Evolutionary conservation across 2,113 vertebrate genomes (phyloP).

Genomic region (Stictonetta naevosa): DNA sequence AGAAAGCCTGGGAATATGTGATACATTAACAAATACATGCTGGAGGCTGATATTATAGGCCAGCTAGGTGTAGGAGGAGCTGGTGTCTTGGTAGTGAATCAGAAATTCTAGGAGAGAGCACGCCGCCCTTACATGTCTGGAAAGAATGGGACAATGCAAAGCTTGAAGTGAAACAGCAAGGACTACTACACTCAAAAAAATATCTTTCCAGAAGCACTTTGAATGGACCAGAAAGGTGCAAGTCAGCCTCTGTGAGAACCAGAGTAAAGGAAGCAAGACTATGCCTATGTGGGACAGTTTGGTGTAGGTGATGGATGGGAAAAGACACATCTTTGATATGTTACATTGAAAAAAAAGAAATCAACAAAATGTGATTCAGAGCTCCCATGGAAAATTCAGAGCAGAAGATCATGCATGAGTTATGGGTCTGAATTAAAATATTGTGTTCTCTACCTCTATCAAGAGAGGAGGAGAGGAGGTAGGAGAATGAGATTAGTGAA

Average conservation of each 20-base stretch:
- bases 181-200: neutral
- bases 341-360: neutral
- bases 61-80: constrained; percentile 4
- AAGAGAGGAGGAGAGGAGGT: neutral
- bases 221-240: neutral
- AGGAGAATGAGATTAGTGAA: neutral
- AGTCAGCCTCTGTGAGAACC: neutral
- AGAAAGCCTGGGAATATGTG: constrained; percentile 7
- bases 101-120: neutral
- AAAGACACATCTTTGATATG: neutral
- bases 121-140: neutral
- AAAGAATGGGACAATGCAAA: neutral
- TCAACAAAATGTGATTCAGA: neutral
- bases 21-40: constrained; percentile 18
- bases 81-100: constrained; percentile 12
- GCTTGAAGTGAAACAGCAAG: neutral
- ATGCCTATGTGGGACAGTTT: neutral
- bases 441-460: neutral
- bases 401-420: neutral
- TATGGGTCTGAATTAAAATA: neutral
- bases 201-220: neutral
- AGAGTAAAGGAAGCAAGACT: neutral
- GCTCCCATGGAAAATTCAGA: neutral
- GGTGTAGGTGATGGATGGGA: neutral
- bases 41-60: neutral